Conservation (phyloP, 2,888 invertebrate species). For the Limnephilus marmoratus region DNA sequence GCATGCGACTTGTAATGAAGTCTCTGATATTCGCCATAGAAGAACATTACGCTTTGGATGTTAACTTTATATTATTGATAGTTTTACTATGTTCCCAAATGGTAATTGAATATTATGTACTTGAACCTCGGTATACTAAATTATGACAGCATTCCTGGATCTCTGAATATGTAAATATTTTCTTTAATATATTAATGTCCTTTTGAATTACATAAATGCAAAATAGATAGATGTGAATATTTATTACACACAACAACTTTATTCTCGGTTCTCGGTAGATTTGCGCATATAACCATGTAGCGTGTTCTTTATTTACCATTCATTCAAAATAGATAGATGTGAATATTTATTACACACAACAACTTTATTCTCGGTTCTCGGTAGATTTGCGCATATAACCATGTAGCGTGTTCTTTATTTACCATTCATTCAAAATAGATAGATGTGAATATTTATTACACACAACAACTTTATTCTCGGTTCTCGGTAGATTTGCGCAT, state of each 20-base stretch:
- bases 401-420: no score
- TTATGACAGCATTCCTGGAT: conserved; percentile 36
- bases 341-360: conserved; percentile 30
- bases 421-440: no score
- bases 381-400: no score
- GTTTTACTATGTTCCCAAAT: neutral
- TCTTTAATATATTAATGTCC: conserved; percentile 31
- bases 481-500: no score
- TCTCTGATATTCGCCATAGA: conserved; percentile 33
- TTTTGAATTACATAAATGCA: conserved; percentile 30
- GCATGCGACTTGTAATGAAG: conserved; percentile 22
- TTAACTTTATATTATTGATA: conserved; percentile 30
- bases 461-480: neutral
- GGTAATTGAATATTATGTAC: conserved; percentile 9
- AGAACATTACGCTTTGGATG: conserved; percentile 50
- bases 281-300: no score
- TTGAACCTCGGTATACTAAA: conserved; percentile 24
- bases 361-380: neutral
- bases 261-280: no score
- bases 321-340: conserved; percentile 36
- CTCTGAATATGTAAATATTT: conserved; percentile 46
- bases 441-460: conserved; percentile 33
- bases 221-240: conserved; percentile 38
- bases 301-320: no score
- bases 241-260: conserved; percentile 9